These are phyloP conservation scores for Pampus argenteus DNA, from an alignment of 2,797 vertebrate genomes.

Conservation along the genomic window DNA sequence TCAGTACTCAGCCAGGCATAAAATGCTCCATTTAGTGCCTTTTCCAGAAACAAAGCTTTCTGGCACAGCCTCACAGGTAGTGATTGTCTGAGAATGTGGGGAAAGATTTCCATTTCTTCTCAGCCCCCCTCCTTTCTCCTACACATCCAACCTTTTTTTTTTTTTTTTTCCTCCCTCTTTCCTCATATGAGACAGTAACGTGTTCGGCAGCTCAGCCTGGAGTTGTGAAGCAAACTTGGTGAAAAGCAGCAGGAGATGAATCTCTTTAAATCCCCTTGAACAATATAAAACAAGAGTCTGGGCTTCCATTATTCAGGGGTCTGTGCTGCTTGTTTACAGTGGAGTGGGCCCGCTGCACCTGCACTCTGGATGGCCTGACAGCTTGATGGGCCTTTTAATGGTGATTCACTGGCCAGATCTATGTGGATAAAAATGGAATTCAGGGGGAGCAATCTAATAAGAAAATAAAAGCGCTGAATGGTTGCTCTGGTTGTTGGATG, in stretches of 20 bases:
- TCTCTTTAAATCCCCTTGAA: conserved; percentile 80
- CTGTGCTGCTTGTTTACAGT: conserved; percentile 84
- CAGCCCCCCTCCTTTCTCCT: conserved; percentile 30
- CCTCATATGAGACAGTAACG: conserved; percentile 64
- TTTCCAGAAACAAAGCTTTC: conserved; percentile 77
- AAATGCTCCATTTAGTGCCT: conserved; percentile 77
- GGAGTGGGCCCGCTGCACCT: conserved; percentile 76
- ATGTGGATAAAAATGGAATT: conserved; percentile 88
- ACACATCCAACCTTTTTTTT: conserved; percentile 43
- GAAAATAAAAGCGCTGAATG: conserved; percentile 84
- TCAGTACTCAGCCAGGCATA: conserved; percentile 79
- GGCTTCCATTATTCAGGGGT: conserved; percentile 82
- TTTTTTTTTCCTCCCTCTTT: conserved; percentile 46
- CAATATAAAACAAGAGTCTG: conserved; percentile 81
- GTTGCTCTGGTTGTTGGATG: conserved; percentile 77
- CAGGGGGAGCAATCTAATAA: conserved; percentile 85
- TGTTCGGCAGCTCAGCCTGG: conserved; percentile 62
- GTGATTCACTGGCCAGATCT: conserved; percentile 88
- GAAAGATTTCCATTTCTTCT: conserved; percentile 74
- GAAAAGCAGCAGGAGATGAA: conserved; percentile 80
- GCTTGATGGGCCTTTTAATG: conserved; percentile 87
- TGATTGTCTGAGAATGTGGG: conserved; percentile 75
- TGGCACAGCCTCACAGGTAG: conserved; percentile 69
- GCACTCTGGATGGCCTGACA: conserved; percentile 84
- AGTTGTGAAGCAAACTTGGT: conserved; percentile 78